Conservation (phyloP, 2,888 invertebrate species). For the Calliscelio sp. region DNA sequence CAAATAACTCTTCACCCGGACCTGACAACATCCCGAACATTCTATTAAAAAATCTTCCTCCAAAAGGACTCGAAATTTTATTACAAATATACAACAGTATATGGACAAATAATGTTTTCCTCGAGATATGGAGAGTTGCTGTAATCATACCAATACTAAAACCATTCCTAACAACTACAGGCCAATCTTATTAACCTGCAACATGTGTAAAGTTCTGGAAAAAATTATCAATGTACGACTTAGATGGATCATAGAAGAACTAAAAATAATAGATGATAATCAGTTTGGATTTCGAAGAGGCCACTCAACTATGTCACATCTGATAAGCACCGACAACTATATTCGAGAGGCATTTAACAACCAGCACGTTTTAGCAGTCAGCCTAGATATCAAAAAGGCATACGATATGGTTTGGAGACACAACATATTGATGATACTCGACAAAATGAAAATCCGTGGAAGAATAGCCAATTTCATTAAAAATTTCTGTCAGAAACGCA, state of each 20-base stretch:
- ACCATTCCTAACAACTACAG: conserved; percentile 56
- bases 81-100: conserved; percentile 64
- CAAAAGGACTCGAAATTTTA: conserved; percentile 3
- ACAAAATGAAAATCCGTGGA: conserved; percentile 37
- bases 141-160: conserved; percentile 63
- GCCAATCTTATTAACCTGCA: conserved; percentile 57
- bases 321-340: background rate
- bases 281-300: conserved; percentile 68
- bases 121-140: conserved; percentile 54
- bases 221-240: conserved; percentile 65
- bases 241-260: conserved; percentile 65
- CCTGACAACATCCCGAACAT: conserved; percentile 40
- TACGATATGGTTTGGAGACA: conserved; percentile 46
- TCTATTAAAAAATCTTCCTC: conserved; percentile 60
- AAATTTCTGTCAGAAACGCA: no score
- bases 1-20: background rate
- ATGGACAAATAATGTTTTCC: conserved; percentile 54
- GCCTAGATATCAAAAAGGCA: background rate
- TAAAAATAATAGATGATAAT: conserved; percentile 45
- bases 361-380: conserved; percentile 65
- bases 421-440: conserved; percentile 51
- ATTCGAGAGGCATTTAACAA: conserved; percentile 46
- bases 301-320: conserved; percentile 44
- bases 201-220: conserved; percentile 69
- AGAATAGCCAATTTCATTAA: conserved; percentile 35